Evolutionary conservation across 2,888 invertebrate genomes (phyloP), one percentile per base, ranked within the genome.

Genomic region (Spodoptera littoralis): DNA sequence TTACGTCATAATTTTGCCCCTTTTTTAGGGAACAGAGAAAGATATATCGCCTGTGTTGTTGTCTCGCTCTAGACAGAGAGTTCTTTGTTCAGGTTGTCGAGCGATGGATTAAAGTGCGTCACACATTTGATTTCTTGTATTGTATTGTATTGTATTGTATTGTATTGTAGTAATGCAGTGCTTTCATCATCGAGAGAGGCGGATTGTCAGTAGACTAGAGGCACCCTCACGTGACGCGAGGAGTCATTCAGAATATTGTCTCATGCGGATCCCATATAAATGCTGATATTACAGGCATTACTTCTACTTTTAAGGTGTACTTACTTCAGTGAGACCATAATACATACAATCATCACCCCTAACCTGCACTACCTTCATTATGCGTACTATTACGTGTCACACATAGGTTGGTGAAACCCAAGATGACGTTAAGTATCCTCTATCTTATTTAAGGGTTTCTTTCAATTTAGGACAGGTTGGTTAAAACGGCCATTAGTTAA

Each of bases 1-100:
- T 90, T 90, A 90, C 92, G 90, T 92, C 91, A 92, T 90, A 85
- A 89, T 87, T 88, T 84, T 87, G 86, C 87, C 91, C 90, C 89
- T 87, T 84, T 84, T 86, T 86, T 76, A 75, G 74, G 70, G 70
- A 82, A 83, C 65, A 65, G 83, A 74, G 84, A 83, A 42, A 63
- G 66, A 57, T 22, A 18, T 57, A 72, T 44, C 12, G 51, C 18
- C 54, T 65, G 54, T 63, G 43, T 30, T 5, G n/a, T 46, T 47
- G 42, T 83, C 84, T 79, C 83, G 43, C 69, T 87, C 83, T 73
- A 75, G 60, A 71, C 70, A 84, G 81, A 83, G 81, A 73, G 73
- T 82, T 76, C 86, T 91, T 89, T 89, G 89, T 90, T 84, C 67
- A 62, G 66, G 68, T 79, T 76, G 46, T 71, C 58, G 57, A 66